Base-by-base conservation (phyloP, 2,113 vertebrate genomes). In the Sceloporus undulatus region DNA sequence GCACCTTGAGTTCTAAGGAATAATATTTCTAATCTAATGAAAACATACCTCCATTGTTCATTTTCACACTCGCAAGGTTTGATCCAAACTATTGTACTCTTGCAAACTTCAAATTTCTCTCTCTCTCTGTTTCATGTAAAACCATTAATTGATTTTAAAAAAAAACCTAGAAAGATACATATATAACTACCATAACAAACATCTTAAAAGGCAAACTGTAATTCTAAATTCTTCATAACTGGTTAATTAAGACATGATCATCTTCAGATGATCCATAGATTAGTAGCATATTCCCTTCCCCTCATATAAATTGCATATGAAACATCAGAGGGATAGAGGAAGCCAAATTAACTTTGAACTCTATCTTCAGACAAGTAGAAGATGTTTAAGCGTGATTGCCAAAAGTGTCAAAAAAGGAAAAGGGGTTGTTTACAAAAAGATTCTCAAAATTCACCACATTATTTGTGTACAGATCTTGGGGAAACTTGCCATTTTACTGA, bases 1-100 rank as follows among this genome's bases (percentile, higher is more conserved):
- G 92, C 90, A 97, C 96, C 95, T 96, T 95, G 92, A 92, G 81
- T 95, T 96, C 85, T 95, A 95, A 96, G 92, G 95, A 96, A 96
- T 93, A 95, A 90, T 95, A 96, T 96, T 97, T 94, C 94, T 96
- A 96, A 97, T 96, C 94, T 96, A 97, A 95, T 93, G 94, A 95
- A 96, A 96, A 94, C 95, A 96, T 92, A 88, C 85, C 42, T 92
- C 90, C 79, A 93, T 93, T 94, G 81, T 96, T 94, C 90, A 90
- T 38, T 92, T 92, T 89, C 91, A 87, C 75, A 84, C 66, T 94
- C 25, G 83, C 86, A 56, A 87, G 40, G 80, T 91, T 94, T 92
- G 85, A 92, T 81, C 83, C 85, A 90, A 91, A 74, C 86, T 86
- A 91, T 84, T 88, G 71, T 65, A 91, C 25, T 38, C 56, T 62